phyloP scores from a whole-genome alignment of 2,797 vertebrate species.

The Aythya fuligula region DNA sequence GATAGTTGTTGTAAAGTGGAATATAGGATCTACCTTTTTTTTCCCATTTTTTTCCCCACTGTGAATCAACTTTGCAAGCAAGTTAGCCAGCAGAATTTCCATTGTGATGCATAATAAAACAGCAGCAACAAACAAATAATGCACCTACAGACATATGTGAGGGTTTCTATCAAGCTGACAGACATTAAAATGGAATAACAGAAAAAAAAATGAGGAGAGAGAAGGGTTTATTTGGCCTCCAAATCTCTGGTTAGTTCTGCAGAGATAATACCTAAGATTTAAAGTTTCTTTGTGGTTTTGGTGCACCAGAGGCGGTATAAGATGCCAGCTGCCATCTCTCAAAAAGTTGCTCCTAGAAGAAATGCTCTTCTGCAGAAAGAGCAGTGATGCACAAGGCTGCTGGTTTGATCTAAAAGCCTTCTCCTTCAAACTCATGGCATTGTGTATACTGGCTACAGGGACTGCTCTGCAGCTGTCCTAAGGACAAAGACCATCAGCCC shows the following conservation, averaged over 20 bases:
- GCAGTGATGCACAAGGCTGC: neutral
- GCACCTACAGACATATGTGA: neutral
- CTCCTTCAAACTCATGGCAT: neutral
- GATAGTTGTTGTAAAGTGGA: constrained; percentile 4
- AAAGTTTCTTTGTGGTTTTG: constrained; percentile 53
- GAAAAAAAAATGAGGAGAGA: neutral
- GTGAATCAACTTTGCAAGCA: neutral
- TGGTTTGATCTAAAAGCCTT: neutral
- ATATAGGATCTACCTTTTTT: constrained; percentile 33
- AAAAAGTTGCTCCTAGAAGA: constrained; percentile 26
- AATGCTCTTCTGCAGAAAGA: neutral
- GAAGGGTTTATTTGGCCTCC: constrained; percentile 28
- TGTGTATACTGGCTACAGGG: neutral
- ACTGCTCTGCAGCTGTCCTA: neutral
- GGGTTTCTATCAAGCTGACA: neutral
- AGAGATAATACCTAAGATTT: neutral
- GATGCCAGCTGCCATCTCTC: constrained; percentile 22
- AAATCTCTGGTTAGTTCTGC: constrained; percentile 28
- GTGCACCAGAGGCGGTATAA: neutral
- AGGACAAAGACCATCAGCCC: neutral
- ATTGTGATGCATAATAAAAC: neutral
- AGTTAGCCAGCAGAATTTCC: neutral
- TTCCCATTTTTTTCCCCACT: constrained; percentile 42
- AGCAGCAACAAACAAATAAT: neutral
- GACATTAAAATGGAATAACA: constrained; percentile 26